phyloP scores from a whole-genome alignment of 92 coral and sea anemone genomes.

The Pocillopora meandrina region DNA sequence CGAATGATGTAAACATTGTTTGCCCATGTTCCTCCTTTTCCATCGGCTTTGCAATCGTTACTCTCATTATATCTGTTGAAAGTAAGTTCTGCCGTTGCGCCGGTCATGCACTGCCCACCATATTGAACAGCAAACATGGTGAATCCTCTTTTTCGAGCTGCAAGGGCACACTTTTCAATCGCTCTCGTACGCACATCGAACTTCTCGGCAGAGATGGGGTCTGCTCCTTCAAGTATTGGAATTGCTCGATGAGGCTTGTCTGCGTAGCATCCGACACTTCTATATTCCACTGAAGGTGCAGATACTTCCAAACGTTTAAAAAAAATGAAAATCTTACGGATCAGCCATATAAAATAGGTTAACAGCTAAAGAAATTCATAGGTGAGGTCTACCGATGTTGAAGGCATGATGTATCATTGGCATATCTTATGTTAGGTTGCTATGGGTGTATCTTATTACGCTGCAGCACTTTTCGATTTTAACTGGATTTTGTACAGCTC shows the following conservation, averaged over 20 bases:
- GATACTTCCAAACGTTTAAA: neutral
- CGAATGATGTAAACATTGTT: conserved; percentile 44
- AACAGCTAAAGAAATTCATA: no score
- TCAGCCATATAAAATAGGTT: no score
- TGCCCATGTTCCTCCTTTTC: conserved; percentile 61
- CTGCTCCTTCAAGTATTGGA: conserved; percentile 1
- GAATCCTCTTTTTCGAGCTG: neutral
- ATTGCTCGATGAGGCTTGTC: conserved; percentile 30
- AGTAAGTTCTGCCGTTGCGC: neutral
- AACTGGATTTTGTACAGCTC: no score
- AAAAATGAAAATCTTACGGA: no score
- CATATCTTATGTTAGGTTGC: no score
- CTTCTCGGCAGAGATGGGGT: conserved; percentile 26
- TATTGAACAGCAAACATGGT: neutral
- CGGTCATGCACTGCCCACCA: neutral
- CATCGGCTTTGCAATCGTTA: conserved; percentile 22
- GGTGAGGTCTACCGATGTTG: no score
- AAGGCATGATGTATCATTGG: no score
- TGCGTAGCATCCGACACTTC: conserved; percentile 48
- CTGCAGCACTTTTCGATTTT: no score
- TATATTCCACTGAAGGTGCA: conserved; percentile 5
- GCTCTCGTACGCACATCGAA: conserved; percentile 29
- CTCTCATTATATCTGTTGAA: conserved; percentile 29
- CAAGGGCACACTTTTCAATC: conserved; percentile 54
- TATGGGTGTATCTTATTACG: no score